These are phyloP conservation scores for Drosophila putrida DNA, from an alignment of 2,888 invertebrate genomes.

Conservation along the genomic window DNA sequence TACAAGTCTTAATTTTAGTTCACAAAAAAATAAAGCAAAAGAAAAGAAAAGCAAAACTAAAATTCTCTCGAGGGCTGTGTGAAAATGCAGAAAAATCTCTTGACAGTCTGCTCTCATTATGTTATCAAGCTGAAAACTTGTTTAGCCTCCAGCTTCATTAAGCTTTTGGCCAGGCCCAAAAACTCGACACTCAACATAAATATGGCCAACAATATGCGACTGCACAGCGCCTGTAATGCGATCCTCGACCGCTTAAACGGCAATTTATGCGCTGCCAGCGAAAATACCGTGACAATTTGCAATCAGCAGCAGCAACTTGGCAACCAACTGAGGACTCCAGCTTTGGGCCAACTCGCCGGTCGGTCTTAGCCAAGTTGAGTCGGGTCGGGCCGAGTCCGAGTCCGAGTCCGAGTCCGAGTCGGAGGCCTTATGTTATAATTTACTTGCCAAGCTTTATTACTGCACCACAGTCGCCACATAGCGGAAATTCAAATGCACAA, in stretches of 20 bases:
- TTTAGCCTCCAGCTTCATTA: slow-evolving; percentile 58
- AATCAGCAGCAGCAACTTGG: slow-evolving; percentile 64
- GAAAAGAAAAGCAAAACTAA: background rate
- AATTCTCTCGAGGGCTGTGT: slow-evolving; percentile 2
- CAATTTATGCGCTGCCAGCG: slow-evolving; percentile 79
- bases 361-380: slow-evolving; percentile 7
- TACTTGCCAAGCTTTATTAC: slow-evolving; percentile 76
- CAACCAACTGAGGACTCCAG: slow-evolving; percentile 15
- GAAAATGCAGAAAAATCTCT: slow-evolving; percentile 33
- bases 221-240: slow-evolving; percentile 54
- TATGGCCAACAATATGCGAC: slow-evolving; percentile 52
- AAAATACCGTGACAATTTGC: slow-evolving; percentile 81
- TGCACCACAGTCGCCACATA: slow-evolving; percentile 55
- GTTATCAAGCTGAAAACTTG: slow-evolving; percentile 45
- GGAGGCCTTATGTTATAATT: slow-evolving; percentile 74
- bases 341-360: slow-evolving; percentile 4
- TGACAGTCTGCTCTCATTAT: slow-evolving; percentile 46
- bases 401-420: slow-evolving; percentile 4
- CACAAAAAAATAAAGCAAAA: background rate
- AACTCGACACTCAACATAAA: slow-evolving; percentile 60
- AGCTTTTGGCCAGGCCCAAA: slow-evolving; percentile 58
- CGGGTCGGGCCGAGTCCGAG: slow-evolving; percentile 25
- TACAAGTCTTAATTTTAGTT: slow-evolving; percentile 33
- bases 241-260: slow-evolving; percentile 68
- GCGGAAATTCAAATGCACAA: slow-evolving; percentile 80